Evolutionary conservation across 2,888 invertebrate genomes (phyloP).

Genomic region (Meganola albula): DNA sequence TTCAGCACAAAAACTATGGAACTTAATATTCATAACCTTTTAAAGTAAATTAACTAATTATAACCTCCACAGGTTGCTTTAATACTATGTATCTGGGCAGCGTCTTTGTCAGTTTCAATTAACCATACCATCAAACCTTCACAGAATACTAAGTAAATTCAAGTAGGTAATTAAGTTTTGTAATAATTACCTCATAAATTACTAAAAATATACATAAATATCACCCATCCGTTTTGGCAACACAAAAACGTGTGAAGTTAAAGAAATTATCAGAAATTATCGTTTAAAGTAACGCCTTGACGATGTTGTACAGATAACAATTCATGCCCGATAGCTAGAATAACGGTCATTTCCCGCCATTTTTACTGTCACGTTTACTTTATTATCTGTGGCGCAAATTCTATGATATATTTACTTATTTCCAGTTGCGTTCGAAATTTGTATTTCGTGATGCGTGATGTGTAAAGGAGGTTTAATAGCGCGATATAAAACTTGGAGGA

Average conservation of each 20-base stretch:
- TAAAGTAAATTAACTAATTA: too few species aligned
- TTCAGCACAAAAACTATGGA: too few species aligned
- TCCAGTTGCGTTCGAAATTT: constrained; percentile 44
- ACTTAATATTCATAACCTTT: too few species aligned
- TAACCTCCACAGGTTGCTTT: too few species aligned
- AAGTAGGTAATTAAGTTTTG: too few species aligned
- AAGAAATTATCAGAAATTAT: constrained; percentile 45
- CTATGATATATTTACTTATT: constrained; percentile 52
- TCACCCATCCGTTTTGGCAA: too few species aligned
- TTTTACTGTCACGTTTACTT: neutral
- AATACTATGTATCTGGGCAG: too few species aligned
- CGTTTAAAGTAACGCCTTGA: constrained; percentile 41
- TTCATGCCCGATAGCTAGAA: constrained; percentile 46
- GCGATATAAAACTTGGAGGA: constrained; percentile 25
- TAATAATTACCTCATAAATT: too few species aligned
- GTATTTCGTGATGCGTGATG: constrained; percentile 44
- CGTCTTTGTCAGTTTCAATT: too few species aligned
- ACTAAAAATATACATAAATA: too few species aligned
- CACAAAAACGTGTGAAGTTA: constrained; percentile 31
- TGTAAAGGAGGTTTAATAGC: constrained; percentile 31
- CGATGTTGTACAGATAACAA: constrained; percentile 52
- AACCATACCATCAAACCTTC: too few species aligned
- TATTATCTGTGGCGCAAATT: constrained; percentile 47
- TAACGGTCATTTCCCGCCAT: constrained; percentile 44
- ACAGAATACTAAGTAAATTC: too few species aligned